Evolutionary conservation across 92 coral and sea anemone genomes (phyloP), one percentile per base, ranked within the genome.

Genomic region (Parazoanthus atlanticus): DNA sequence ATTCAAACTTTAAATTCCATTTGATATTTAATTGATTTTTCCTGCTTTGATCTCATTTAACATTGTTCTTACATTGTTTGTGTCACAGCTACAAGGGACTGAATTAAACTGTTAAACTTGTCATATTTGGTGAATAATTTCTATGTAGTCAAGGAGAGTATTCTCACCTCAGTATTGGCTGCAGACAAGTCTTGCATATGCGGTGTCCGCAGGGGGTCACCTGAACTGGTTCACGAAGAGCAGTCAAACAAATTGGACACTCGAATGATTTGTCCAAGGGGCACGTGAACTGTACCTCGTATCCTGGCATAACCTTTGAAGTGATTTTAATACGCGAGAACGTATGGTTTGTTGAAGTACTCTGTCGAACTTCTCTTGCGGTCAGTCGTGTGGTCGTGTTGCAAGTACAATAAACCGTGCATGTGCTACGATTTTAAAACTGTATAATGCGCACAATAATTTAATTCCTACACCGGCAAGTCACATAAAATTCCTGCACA

Each of bases 161-260:
- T 61, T 25, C 89, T 66, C 77, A 92, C 98, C 96, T 95, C 84
- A 97, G 85, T 75, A 97, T 95, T 34, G 99, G 99, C 87, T 97
- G 95, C 67, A 97, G 88, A 75, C 99, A 97, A 17, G 95, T 95
- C 84, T 89, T 92, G 85, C 99, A 97, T 49, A 97, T 92, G 17
- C 99, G 97, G 89, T 97, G 99, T 9, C 99, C 99, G 77, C 99
- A 97, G 49, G 99, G 99, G 13, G 99, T 97, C 13, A 97, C 98
- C 82, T 97, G 99, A 1, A 97, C 95, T 2, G 99, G 99, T n/a
- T 94, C 98, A 72, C 99, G 96, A 54, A 97, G 90, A 29, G 96
- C 99, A 30, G 91, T 93, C 92, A 96, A 91, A 89, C 99, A 97
- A 23, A 97, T 90, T 6, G 99, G 99, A 86, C 99, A 97, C 80